Percentiles rank a stretch among this genome's conserved stretches.
Conservation (phyloP, 2,888 invertebrate species). For the Neoascia interrupta region DNA sequence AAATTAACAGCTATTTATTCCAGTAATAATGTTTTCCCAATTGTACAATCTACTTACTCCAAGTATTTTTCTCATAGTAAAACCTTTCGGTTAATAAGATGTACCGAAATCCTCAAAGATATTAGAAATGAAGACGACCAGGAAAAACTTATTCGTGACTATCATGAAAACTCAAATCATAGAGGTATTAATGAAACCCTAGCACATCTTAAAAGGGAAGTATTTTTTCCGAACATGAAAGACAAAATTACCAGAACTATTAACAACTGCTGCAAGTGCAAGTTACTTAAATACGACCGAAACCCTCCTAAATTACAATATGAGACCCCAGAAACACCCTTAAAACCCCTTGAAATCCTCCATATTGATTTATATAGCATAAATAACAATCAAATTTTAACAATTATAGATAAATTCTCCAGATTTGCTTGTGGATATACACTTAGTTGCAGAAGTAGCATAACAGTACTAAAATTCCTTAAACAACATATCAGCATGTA, state of each 20-base stretch:
- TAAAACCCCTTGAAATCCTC: conserved; percentile 24
- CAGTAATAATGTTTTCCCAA: conserved; percentile 19
- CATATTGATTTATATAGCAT: conserved; percentile 43
- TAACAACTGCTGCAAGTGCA: conserved; percentile 19
- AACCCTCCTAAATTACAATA: conserved; percentile 26
- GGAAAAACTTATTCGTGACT: conserved; percentile 46
- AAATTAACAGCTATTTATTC: conserved; percentile 34
- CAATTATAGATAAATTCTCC: conserved; percentile 51
- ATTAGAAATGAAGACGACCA: conserved; percentile 50
- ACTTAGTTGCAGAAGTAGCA: conserved; percentile 14
- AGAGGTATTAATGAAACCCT: conserved; percentile 61
- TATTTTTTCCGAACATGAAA: conserved; percentile 29
- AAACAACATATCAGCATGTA: conserved; percentile 13
- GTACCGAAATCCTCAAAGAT: conserved; percentile 13
- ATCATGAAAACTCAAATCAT: conserved; percentile 57
- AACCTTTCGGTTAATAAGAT: conserved; percentile 14
- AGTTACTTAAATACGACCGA: conserved; percentile 27
- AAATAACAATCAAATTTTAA: too few relatives aligned
- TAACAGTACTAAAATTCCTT: conserved; percentile 7
- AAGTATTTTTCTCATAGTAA: conserved; percentile 28
- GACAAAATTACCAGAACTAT: conserved; percentile 24
- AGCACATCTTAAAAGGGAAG: conserved; percentile 26
- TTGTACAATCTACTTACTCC: conserved; percentile 11
- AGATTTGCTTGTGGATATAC: conserved; percentile 14
- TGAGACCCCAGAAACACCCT: conserved; percentile 2